A percentile compares a stretch with the other conserved stretches of the same genome.
phyloP scores from a whole-genome alignment of 1,140 invertebrate genomes.

The Drosophila sp. region DNA sequence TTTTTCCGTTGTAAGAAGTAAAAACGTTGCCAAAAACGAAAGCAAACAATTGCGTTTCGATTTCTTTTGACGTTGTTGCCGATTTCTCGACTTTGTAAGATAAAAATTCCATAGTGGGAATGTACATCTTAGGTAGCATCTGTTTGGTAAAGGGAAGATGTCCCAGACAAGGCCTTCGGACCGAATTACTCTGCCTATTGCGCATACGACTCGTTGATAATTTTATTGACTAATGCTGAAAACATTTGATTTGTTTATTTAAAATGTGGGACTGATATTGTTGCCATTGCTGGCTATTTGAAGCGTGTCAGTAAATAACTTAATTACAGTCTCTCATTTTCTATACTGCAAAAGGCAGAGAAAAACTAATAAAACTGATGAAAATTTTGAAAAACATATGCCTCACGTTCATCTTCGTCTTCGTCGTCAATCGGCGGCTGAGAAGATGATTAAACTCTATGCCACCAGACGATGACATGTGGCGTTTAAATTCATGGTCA shows the following conservation, averaged over 20 bases:
- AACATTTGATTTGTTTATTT: slow-evolving; percentile 63
- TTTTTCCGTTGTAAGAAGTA: slow-evolving; percentile 73
- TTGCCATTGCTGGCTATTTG: slow-evolving; percentile 21
- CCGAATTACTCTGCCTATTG: slow-evolving; percentile 27
- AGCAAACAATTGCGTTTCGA: slow-evolving; percentile 30
- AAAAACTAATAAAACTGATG: slow-evolving; percentile 55
- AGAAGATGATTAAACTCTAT: slow-evolving; percentile 42
- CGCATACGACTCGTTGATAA: slow-evolving; percentile 42
- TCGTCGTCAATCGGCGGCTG: slow-evolving; percentile 14
- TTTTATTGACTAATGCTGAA: slow-evolving; percentile 63
- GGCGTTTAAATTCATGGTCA: slow-evolving; percentile 68
- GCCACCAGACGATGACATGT: slow-evolving; percentile 61
- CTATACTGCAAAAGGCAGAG: slow-evolving; percentile 28
- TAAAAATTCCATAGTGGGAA: slow-evolving; percentile 16
- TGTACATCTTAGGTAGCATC: slow-evolving; percentile 8
- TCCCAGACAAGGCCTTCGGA: slow-evolving; percentile 26
- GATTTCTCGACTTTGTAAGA: slow-evolving; percentile 18
- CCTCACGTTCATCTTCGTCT: slow-evolving; percentile 43
- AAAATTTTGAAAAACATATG: slow-evolving; percentile 59
- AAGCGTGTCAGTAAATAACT: slow-evolving; percentile 71
- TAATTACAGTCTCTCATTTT: slow-evolving; percentile 66
- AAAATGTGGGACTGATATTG: slow-evolving; percentile 48
- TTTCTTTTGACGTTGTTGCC: slow-evolving; percentile 22
- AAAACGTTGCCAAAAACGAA: slow-evolving; percentile 62
- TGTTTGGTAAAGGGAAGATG: slow-evolving; percentile 25